Evolutionary conservation across 2,888 invertebrate genomes (phyloP), one percentile per base, ranked within the genome.

Genomic region (Patella pellucida): DNA sequence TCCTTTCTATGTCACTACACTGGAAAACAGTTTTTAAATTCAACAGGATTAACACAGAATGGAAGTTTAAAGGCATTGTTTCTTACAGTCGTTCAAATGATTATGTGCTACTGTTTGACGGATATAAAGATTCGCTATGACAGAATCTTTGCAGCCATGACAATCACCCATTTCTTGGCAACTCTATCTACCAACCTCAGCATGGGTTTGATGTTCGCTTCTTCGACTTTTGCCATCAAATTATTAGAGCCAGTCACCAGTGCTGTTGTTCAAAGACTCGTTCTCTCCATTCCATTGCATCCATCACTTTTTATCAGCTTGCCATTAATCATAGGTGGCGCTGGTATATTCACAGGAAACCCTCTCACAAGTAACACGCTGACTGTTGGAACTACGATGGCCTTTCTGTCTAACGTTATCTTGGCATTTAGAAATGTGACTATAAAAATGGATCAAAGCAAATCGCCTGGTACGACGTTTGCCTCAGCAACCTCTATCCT

Each of bases 171-270:
- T 69, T 68, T 69, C 9, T 23, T 79, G 16, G 82, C 84, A 16
- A 84, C 83, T 3, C 71, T 79, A 52, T 72, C 77, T 15, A 84
- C 84, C n/a, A 84, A 83, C 70, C 62, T 69, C 50, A 84, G 84
- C 74, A 75, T 84, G 80, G 74, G 80, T 12, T 69, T 79, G n/a
- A 78, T 80, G 56, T 71, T 77, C 54, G 81, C 83, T 1, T 79
- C 82, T 12, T 82, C 83, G 15, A 83, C 84, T 50, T 77, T 84
- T 73, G 82, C 84, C 50, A 76, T 84, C 56, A 84, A 84, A 76
- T 69, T 83, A 62, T 75, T 81, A 76, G 84, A 84, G 67, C 84
- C 84, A 54, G 73, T 81, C 52, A 81, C 80, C 3, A 79, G 80
- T 7, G 81, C 84, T 1, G 12, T 81, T 15, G 71, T 79, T 19